phyloP scores from a whole-genome alignment of 2,888 invertebrate genomes.

The Tineola bisselliella region DNA sequence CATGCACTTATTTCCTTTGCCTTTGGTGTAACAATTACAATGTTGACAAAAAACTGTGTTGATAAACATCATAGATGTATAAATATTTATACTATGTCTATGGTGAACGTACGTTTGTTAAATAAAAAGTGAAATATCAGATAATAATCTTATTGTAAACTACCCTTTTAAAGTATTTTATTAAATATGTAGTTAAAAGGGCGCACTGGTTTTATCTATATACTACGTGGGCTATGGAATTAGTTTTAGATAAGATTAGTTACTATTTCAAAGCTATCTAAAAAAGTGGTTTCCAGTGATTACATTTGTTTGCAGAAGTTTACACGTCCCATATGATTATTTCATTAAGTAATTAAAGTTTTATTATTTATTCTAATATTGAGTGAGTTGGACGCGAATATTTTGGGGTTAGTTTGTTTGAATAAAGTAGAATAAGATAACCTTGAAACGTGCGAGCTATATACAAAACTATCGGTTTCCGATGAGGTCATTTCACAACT shows the following conservation, averaged over 20 bases:
- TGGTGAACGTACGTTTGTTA: too few species aligned
- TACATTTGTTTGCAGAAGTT: neutral
- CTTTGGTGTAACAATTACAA: too few species aligned
- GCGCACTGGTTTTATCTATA: neutral
- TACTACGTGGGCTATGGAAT: neutral
- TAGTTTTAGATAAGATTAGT: neutral
- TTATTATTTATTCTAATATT: neutral
- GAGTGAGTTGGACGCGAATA: neutral
- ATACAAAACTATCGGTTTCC: neutral
- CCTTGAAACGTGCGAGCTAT: neutral
- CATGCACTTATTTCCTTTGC: too few species aligned
- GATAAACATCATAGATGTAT: too few species aligned
- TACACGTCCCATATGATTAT: neutral
- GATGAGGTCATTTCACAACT: neutral
- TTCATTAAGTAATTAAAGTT: neutral
- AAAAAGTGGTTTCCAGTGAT: neutral
- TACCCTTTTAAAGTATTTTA: too few species aligned
- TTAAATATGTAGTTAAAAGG: neutral
- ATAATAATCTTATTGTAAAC: too few species aligned
- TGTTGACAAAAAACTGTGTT: too few species aligned
- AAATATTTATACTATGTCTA: too few species aligned
- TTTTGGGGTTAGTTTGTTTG: slow-evolving; percentile 4
- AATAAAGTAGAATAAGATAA: neutral
- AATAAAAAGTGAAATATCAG: too few species aligned
- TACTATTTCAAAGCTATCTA: neutral